Base-by-base conservation (phyloP, 1,140 invertebrate genomes). In the Megalonaias nervosa region DNA sequence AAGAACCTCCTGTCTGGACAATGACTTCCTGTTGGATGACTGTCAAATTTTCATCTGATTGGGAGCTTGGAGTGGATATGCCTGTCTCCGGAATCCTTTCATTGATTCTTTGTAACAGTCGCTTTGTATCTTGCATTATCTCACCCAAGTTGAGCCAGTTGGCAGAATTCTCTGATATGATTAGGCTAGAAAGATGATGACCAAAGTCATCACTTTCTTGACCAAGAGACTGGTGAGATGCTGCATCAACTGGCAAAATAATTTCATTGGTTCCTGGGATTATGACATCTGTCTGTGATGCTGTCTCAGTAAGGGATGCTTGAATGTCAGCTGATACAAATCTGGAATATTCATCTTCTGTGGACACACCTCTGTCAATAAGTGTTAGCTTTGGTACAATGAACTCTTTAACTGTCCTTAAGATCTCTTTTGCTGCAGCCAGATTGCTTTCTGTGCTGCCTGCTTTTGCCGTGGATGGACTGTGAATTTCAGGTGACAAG, bases 91-190 rank as follows among this genome's bases (percentile, higher is more conserved):
- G 77, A n/a, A 80, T 58, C 6, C 75, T 69, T 26, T 84, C 69
- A 65, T 79, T 82, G 9, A 86, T 78, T 57, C 81, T 82, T 64
- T 74, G 77, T n/a, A 86, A 48, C 6, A 85, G 26, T 19, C 77
- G 64, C 19, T 77, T 85, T 56, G 80, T 85, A 71, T 86, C 85
- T 19, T 81, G 26, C 71, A 86, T 81, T 9, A 86, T 77, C 31
- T 81, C 77, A 6, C 82, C 82, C 31, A 86, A 67, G 21, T 79
- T 80, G 17, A 81, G 79, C 84, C 84, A 85, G 69, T 81, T 84
- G 71, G 79, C 68, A 56, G 82, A 71, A 55, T 62, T 79, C 56
- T 82, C 77, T 65, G 84, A 81, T 17, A 81, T 75, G 56, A 74
- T 72, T 19, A 75, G 61, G 12, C 67, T 73, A 57, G 48, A 73